Evolutionary conservation across 2,888 invertebrate genomes (phyloP), one percentile per base, ranked within the genome.

Genomic region (Gymnosoma rotundatum): DNA sequence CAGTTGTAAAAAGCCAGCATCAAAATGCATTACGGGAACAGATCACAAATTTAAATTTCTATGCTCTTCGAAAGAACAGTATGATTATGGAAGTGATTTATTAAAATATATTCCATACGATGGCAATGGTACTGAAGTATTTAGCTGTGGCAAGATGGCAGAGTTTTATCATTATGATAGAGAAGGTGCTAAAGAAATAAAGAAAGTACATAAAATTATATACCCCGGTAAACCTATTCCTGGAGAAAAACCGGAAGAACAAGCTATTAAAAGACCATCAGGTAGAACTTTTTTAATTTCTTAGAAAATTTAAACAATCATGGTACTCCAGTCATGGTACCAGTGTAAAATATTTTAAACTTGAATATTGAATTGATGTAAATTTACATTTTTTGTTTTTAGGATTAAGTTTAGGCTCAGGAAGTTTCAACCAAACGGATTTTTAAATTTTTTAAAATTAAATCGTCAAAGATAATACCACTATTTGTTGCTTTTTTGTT

Each of bases 1-100:
- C 6, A 70, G 86, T 18, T 90, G 90, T 2, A 2, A 80, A 21
- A 16, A 12, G 10, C 80, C 80, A 1, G 80, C 61, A 12, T 67
- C 73, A 0, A 32, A 61, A 48, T 80, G 80, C 9, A 21, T n/a
- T 21, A 42, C 63, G 0, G 58, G 64, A 14, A 74, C 52, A 38
- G 58, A 67, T 60, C 32, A 60, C 0, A 80, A 61, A 74, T 32
- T 4, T 5, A 32, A 52, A 42, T 67, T 45, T 61, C 45, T 80
- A 21, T 80, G 80, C 52, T 67, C 73, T 10, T 42, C 52, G 6
- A 9, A 61, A 6, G 80, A 80, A 20, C 8, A 14, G 5, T 80
- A 80, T 54, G 54, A n/a, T n/a, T n/a, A 80, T 74, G 73, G n/a
- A 36, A 32, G 14, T 16, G 54, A 56, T 36, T 5, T 14, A 25